A percentile compares a stretch with the other conserved stretches of the same genome.
Conservation (phyloP, 37 sponge, comb jelly and placozoan genomes). For the Bolinopsis microptera region DNA sequence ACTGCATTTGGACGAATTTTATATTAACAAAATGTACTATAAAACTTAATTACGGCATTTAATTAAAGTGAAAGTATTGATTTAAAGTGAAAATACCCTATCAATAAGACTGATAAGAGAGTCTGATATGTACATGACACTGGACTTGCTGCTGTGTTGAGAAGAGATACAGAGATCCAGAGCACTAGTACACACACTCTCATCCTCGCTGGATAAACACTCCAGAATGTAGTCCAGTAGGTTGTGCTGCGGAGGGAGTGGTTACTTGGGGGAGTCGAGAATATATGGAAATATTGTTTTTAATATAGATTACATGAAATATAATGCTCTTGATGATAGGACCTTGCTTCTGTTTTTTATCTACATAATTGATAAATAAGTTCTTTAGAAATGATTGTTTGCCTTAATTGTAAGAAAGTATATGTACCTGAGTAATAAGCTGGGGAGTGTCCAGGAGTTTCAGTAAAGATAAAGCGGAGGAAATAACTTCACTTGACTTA, state of each 20-base stretch:
- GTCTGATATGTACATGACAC: constrained; percentile 60
- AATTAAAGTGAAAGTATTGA: no score
- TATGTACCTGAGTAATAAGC: constrained; percentile 31
- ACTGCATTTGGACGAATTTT: no score
- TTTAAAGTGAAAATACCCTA: constrained; percentile 21
- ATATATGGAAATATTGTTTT: no score
- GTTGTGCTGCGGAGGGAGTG: not conserved
- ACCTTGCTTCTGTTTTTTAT: no score
- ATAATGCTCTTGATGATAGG: no score
- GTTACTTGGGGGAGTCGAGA: not conserved
- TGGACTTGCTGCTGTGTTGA: constrained; percentile 46
- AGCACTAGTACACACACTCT: constrained; percentile 16
- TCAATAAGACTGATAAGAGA: constrained; percentile 38
- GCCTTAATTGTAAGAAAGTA: no score
- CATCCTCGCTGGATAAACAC: constrained; percentile 34
- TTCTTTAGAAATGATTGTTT: no score
- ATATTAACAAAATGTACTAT: no score
- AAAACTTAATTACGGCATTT: no score
- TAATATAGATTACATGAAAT: no score
- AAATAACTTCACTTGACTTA: constrained; percentile 3
- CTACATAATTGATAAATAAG: no score
- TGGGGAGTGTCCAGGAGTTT: not conserved
- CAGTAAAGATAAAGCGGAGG: not conserved
- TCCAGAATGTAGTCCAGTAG: constrained; percentile 61
- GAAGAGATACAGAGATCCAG: constrained; percentile 58